Conservation (phyloP, 2,113 vertebrate genomes). For the Emydura subglobosa region DNA sequence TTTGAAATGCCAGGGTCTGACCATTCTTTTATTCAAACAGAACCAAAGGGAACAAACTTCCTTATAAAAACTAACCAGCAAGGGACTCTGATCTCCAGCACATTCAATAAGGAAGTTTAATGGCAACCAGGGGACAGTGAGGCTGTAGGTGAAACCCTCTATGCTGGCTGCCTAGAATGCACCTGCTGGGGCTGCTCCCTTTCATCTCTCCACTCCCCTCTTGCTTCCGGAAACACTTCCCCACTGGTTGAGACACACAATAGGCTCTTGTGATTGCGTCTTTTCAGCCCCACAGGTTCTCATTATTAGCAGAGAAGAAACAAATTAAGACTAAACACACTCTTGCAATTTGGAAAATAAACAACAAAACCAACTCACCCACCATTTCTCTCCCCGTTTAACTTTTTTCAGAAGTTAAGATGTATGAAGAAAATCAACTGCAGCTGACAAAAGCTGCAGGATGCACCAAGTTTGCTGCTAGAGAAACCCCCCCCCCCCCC, state of each 20-base stretch:
- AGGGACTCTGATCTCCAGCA: background rate
- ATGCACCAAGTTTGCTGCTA: background rate
- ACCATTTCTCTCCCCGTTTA: background rate
- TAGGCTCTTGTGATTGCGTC: background rate
- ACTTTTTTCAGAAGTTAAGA: background rate
- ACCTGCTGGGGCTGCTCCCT: background rate
- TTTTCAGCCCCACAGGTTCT: background rate
- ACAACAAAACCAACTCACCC: background rate
- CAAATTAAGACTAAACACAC: background rate
- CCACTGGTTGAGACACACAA: background rate
- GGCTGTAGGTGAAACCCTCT: background rate
- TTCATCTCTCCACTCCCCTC: background rate
- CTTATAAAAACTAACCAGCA: background rate
- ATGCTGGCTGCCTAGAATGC: background rate
- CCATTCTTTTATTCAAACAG: background rate
- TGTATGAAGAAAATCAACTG: background rate
- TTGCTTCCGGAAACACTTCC: background rate
- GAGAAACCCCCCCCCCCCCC: background rate
- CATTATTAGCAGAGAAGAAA: background rate
- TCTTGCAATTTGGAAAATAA: background rate
- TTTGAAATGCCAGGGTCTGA: background rate
- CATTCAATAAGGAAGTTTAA: background rate
- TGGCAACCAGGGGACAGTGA: background rate
- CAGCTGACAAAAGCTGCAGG: background rate
- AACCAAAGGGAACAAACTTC: background rate